Base-by-base conservation (phyloP, 1,140 invertebrate species). In the Conus ventricosus region DNA sequence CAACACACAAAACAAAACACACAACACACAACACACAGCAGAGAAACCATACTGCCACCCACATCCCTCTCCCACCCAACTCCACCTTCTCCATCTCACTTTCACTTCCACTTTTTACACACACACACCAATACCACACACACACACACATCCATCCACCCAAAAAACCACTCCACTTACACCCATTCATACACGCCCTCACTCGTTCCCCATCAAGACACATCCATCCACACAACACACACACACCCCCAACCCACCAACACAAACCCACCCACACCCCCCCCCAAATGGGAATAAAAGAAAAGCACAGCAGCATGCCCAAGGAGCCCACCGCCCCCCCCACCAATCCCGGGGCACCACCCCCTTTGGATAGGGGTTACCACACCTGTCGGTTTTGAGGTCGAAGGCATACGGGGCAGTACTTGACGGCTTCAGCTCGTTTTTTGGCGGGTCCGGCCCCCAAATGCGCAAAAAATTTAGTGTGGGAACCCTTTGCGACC, bases 401-500 rank as follows among this genome's bases (percentile, higher is more conserved):
- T 96, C 96, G 92, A 97, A 96, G 13, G 96, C 96, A 92, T 94
- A 96, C 95, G 99, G 97, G n/a, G 95, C 99, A 99, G 94, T 97
- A 98, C 95, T 99, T 99, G 10, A 98, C 97, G 95, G 98, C 95
- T 99, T 99, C 85, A 99, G 95, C 96, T 99, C 99, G 95, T 99
- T 99, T 95, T 99, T 99, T 95, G 99, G 99, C 53, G 88, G 85
- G 96, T 99, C 99, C 1, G 99, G 99, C 99, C 99, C 99, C 98
- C 99, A 99, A 91, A 90, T 90, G 6, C 95, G 99, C 99, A 99
- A 98, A 95, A 99, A 87, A 99, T 99, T 0, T 99, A 99, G 95
- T 99, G 99, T n/a, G 99, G 99, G 95, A 99, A 99, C 25, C 99
- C 99, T 96, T 99, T 99, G 75, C 98, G 96, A 54, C 99, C 99